Evolutionary conservation across 2,797 vertebrate species (phyloP).

Genomic region (Xyrichtys novacula): DNA sequence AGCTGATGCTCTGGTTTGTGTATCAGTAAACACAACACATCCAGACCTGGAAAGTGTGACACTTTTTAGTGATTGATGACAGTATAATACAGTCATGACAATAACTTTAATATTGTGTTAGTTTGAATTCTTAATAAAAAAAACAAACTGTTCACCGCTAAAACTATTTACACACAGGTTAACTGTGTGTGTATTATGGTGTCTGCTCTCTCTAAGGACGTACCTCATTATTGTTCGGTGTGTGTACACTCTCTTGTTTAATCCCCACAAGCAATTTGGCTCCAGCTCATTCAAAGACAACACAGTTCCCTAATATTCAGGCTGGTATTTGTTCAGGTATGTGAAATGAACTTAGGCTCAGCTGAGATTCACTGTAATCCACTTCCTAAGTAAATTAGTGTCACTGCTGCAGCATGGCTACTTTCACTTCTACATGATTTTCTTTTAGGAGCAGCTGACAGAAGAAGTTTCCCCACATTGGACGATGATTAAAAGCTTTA

Average conservation of each 20-base stretch:
- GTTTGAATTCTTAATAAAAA: background rate
- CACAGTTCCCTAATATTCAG: slow-evolving; percentile 10
- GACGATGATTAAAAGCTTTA: slow-evolving; percentile 36
- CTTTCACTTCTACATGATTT: slow-evolving; percentile 28
- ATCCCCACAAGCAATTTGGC: slow-evolving; percentile 48
- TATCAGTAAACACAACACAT: too few relatives aligned
- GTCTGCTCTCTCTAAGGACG: slow-evolving; percentile 26
- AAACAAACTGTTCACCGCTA: slow-evolving; percentile 12
- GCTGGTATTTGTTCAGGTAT: slow-evolving; percentile 47
- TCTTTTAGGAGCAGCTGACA: slow-evolving; percentile 37
- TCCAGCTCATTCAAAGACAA: slow-evolving; percentile 1
- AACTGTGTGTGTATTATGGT: slow-evolving; percentile 14
- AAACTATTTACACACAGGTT: background rate
- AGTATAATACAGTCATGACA: too few relatives aligned
- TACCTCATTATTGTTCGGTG: slow-evolving; percentile 38
- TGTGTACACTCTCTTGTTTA: slow-evolving; percentile 35
- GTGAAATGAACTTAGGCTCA: slow-evolving; percentile 53
- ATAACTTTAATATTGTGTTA: too few relatives aligned
- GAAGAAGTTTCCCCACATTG: slow-evolving; percentile 55
- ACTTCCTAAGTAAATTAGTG: slow-evolving; percentile 61
- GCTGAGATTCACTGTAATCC: slow-evolving; percentile 57
- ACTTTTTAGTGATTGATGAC: too few relatives aligned
- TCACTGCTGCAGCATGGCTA: slow-evolving; percentile 2
- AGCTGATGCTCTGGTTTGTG: too few relatives aligned
- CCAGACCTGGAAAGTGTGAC: too few relatives aligned